Percentiles rank a stretch among this genome's conserved stretches.
These are phyloP conservation scores for Macropus fuliginosus DNA, from an alignment of 2,797 vertebrate species.

Conservation along the genomic window DNA sequence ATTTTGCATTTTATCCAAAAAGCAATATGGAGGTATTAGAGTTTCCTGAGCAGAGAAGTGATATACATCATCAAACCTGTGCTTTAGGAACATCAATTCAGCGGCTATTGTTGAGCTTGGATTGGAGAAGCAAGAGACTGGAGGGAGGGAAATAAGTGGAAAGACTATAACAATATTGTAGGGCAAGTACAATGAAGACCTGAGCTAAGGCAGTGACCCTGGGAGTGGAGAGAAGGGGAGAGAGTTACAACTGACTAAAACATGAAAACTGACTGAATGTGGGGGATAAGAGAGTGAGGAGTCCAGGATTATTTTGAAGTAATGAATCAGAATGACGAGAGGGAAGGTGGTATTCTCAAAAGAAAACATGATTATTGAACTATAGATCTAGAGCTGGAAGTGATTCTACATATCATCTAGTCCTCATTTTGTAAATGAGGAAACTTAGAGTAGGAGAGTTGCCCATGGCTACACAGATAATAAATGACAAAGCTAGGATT, in stretches of 20 bases:
- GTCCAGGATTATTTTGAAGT: neutral
- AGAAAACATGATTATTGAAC: neutral
- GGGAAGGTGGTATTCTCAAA: neutral
- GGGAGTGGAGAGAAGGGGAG: neutral
- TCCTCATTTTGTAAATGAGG: neutral
- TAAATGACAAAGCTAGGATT: neutral
- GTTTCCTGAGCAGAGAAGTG: neutral
- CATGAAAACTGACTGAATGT: neutral
- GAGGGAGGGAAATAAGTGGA: neutral
- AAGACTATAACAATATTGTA: neutral
- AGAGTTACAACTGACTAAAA: neutral
- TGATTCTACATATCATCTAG: neutral
- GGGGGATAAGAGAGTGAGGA: neutral
- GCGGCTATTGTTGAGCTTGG: neutral
- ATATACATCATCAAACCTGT: neutral
- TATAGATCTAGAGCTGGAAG: neutral
- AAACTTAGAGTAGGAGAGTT: neutral
- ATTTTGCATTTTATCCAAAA: neutral
- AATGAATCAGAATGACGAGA: neutral
- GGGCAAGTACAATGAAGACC: neutral
- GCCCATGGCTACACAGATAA: neutral
- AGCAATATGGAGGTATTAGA: neutral
- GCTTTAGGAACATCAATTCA: neutral
- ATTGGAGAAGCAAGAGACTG: neutral
- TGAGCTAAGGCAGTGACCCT: neutral